Conservation (phyloP, 1,140 invertebrate genomes). For the Zaprionus lachaisei region DNA sequence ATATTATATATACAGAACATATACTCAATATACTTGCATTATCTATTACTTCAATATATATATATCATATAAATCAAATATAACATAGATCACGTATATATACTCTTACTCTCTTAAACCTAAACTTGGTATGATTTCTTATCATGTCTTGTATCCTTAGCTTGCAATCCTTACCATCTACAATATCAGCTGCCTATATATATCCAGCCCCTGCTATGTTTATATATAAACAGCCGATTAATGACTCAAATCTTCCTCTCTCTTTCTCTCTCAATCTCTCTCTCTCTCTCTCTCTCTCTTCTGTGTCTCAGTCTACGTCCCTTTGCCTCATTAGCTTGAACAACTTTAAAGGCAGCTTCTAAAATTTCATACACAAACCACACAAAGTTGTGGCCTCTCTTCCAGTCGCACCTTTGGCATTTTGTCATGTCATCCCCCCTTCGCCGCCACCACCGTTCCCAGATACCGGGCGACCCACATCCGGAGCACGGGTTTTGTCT, state of each 20-base stretch:
- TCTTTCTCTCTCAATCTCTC: background rate
- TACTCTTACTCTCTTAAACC: too few relatives aligned
- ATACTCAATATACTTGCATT: background rate
- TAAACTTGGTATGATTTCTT: too few relatives aligned
- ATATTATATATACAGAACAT: background rate
- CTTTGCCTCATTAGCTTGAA: background rate
- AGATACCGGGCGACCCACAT: slow-evolving; percentile 1
- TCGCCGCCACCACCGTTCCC: too few relatives aligned
- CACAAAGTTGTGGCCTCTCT: background rate
- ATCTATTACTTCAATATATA: too few relatives aligned
- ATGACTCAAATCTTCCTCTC: background rate
- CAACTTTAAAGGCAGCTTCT: background rate
- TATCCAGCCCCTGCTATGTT: too few relatives aligned
- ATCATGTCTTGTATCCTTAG: too few relatives aligned
- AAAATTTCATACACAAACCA: background rate
- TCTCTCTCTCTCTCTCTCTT: background rate
- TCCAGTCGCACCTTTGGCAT: background rate
- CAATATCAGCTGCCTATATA: too few relatives aligned
- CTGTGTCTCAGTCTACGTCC: background rate
- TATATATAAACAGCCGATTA: background rate
- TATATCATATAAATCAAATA: too few relatives aligned
- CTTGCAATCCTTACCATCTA: background rate
- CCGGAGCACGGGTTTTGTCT: slow-evolving; percentile 8
- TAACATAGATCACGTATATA: too few relatives aligned
- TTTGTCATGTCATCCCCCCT: background rate